Evolutionary conservation across 1,140 invertebrate genomes (phyloP).

Genomic region (Sitodiplosis mosellana): DNA sequence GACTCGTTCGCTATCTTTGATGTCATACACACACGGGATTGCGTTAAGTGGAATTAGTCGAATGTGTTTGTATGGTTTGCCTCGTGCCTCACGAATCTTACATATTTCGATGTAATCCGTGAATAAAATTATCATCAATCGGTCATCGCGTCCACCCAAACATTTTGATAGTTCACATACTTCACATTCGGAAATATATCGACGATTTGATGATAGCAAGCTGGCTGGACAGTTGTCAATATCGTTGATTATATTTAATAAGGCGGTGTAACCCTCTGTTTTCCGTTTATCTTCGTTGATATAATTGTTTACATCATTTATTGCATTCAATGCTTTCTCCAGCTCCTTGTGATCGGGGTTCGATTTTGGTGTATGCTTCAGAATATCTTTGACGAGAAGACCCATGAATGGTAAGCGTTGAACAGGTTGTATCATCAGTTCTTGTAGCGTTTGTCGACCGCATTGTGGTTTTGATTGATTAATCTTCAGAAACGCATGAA

Average conservation of each 20-base stretch:
- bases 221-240: slow-evolving; percentile 52
- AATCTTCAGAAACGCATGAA: slow-evolving; percentile 94
- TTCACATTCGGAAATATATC: slow-evolving; percentile 71
- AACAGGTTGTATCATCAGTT: slow-evolving; percentile 88
- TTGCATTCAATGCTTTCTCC: slow-evolving; percentile 63
- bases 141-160: slow-evolving; percentile 67
- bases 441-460: slow-evolving; percentile 81
- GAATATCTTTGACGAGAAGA: slow-evolving; percentile 46
- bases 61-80: slow-evolving; percentile 80
- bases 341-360: slow-evolving; percentile 73
- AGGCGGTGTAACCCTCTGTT: slow-evolving; percentile 82
- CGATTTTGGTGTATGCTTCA: slow-evolving; percentile 72
- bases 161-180: slow-evolving; percentile 75
- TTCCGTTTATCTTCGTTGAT: slow-evolving; percentile 95
- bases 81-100: slow-evolving; percentile 61
- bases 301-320: slow-evolving; percentile 85
- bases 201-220: slow-evolving; percentile 77
- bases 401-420: slow-evolving; percentile 60
- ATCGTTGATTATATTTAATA: slow-evolving; percentile 96
- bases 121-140: slow-evolving; percentile 81
- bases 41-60: slow-evolving; percentile 70
- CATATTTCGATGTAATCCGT: slow-evolving; percentile 85
- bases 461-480: slow-evolving; percentile 84
- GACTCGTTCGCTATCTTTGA: slow-evolving; percentile 65
- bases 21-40: slow-evolving; percentile 77